Evolutionary conservation across 2,888 invertebrate genomes (phyloP), one percentile per base, ranked within the genome.

Genomic region (Emmelina monodactyla): DNA sequence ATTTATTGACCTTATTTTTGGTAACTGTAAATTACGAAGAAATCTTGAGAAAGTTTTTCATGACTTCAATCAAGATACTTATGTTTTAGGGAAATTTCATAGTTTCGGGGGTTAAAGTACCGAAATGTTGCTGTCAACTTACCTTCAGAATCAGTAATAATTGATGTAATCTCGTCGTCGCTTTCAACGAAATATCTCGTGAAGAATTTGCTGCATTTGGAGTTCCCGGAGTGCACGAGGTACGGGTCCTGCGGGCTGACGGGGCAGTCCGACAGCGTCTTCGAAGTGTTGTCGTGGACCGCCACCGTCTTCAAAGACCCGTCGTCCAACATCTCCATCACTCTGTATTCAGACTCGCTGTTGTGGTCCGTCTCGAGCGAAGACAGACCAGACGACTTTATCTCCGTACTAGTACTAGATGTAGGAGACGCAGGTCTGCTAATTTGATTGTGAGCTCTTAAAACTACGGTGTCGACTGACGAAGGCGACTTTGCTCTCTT

Each of bases 81-180:
- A n/a, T n/a, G n/a, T n/a, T n/a, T n/a, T n/a, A n/a, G n/a, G n/a
- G n/a, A n/a, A n/a, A n/a, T n/a, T n/a, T n/a, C n/a, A n/a, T n/a
- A n/a, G n/a, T n/a, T n/a, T n/a, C n/a, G n/a, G n/a, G n/a, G n/a
- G n/a, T 19, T 19, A 19, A 19, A 19, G 19, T 6, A 19, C 19
- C 9, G 6, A 19, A 19, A 19, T 19, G 19, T 19, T n/a, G 19
- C 19, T 19, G 19, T 2, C 38, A 3, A 44, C 53, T 60, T 54
- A 86, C 87, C 88, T 75, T 88, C 88, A 22, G 88, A 86, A 55
- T 88, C 88, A 2, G 88, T 88, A 28, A 86, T 83, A 32, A 88
- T 86, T 0, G 88, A 88, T 14, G 87, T 84, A 45, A 87, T 84
- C 54, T 88, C 88, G 45, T 87, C 87, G 42, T 88, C 88, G 25